A percentile compares a stretch with the other conserved stretches of the same genome.
Evolutionary conservation across 2,888 invertebrate species (phyloP).

Genomic region (Piscicola geometra): DNA sequence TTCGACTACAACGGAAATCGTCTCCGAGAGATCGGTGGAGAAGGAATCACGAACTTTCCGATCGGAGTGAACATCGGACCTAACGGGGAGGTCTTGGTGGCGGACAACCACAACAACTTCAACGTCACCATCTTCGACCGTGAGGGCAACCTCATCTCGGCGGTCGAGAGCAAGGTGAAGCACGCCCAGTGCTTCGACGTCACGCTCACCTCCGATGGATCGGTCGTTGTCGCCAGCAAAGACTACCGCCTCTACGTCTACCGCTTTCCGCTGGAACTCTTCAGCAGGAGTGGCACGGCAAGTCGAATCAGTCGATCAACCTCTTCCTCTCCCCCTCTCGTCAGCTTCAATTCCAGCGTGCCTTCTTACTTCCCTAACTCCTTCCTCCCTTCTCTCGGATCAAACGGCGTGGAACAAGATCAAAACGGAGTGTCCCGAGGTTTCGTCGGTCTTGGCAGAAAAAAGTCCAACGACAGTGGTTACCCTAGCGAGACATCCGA

Average conservation of each 20-base stretch:
- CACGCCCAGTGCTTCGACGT: constrained; percentile 44
- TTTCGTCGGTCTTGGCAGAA: neutral
- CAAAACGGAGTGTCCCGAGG: neutral
- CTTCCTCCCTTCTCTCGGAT: neutral
- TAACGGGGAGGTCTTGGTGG: constrained; percentile 41
- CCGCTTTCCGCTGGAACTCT: constrained; percentile 27
- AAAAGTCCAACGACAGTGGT: neutral
- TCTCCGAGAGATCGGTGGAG: constrained; percentile 40
- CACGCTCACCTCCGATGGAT: constrained; percentile 39
- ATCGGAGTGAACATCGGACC: constrained; percentile 40
- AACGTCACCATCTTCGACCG: constrained; percentile 43
- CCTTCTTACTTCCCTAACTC: neutral
- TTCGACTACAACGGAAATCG: constrained; percentile 39
- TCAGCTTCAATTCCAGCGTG: neutral
- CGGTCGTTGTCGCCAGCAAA: constrained; percentile 41
- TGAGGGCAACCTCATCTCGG: constrained; percentile 39
- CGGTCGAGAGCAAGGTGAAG: constrained; percentile 42
- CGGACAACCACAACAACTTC: constrained; percentile 44
- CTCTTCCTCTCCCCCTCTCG: neutral
- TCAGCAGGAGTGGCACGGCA: neutral
- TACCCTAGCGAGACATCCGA: neutral
- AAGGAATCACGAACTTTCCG: constrained; percentile 40
- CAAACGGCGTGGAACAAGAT: too few species aligned
- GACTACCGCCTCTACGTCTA: constrained; percentile 42
- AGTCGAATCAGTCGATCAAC: constrained; percentile 6